These are phyloP conservation scores for Hipposideros armiger DNA, from an alignment of 2,113 vertebrate species.

Conservation along the genomic window DNA sequence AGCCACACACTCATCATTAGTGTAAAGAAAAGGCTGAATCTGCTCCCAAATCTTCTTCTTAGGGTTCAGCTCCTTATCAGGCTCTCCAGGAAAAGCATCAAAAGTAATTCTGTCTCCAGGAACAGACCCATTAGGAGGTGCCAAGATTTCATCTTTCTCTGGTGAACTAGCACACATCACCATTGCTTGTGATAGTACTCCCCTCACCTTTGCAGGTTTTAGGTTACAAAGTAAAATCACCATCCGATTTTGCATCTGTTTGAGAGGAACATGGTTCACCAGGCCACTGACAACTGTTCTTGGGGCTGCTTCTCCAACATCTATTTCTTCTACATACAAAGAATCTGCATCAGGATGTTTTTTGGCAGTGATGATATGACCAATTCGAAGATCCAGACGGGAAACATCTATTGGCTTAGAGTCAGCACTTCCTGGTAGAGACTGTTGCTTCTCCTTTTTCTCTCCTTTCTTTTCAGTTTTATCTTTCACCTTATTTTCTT, in stretches of 20 bases:
- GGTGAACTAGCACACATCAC: constrained; percentile 96
- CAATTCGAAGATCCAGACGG: too few species aligned
- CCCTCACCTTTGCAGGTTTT: constrained; percentile 95
- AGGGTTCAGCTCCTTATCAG: constrained; percentile 98
- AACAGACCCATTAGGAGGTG: constrained; percentile 91
- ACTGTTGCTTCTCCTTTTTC: too few species aligned
- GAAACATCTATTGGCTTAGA: too few species aligned
- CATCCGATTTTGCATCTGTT: constrained; percentile 97
- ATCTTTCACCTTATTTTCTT: too few species aligned
- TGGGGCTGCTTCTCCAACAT: too few species aligned
- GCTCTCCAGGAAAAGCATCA: constrained; percentile 94
- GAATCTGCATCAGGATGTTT: too few species aligned
- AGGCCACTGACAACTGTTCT: too few species aligned
- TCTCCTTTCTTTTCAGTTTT: too few species aligned
- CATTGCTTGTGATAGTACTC: constrained; percentile 95
- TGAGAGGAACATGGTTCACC: background rate
- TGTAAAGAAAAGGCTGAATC: constrained; percentile 95
- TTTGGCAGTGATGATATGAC: too few species aligned
- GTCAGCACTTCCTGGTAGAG: too few species aligned
- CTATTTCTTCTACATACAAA: too few species aligned
- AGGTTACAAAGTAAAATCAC: constrained; percentile 96
- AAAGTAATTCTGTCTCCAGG: constrained; percentile 95
- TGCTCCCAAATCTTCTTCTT: constrained; percentile 99
- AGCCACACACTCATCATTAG: constrained; percentile 92
- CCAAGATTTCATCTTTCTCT: constrained; percentile 95